These are phyloP conservation scores for Eilema depressum DNA, from an alignment of 2,888 invertebrate species.

Conservation along the genomic window DNA sequence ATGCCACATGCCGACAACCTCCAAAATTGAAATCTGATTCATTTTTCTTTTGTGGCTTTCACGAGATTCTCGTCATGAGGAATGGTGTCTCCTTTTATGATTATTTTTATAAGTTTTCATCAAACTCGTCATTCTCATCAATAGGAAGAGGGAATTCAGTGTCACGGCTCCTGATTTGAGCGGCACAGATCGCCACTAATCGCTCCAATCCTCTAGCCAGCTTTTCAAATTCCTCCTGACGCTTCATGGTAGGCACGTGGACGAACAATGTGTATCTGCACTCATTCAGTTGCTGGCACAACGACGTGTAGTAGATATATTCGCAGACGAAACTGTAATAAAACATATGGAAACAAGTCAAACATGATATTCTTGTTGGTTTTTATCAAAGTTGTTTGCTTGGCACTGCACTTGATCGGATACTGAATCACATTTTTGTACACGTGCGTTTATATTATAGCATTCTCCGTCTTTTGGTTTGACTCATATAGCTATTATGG, in stretches of 20 bases:
- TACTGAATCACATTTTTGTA: no score
- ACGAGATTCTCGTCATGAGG: no score
- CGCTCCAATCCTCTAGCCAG: conserved; percentile 74
- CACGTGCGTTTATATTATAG: no score
- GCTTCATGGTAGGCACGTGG: conserved; percentile 92
- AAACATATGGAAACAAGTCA: not conserved
- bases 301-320: conserved; percentile 92
- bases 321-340: conserved; percentile 92
- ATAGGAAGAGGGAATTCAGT: not conserved
- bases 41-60: not conserved
- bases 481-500: no score
- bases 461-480: no score
- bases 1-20: no score
- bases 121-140: not conserved
- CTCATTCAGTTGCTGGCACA: conserved; percentile 7
- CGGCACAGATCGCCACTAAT: conserved; percentile 29
- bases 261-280: conserved; percentile 88
- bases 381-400: no score
- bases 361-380: not conserved
- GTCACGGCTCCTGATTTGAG: not conserved
- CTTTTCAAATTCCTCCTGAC: conserved; percentile 79
- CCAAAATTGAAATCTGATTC: no score
- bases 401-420: no score
- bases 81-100: not conserved
- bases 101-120: not conserved